These are phyloP conservation scores for Spermophilus dauricus DNA, from an alignment of 2,113 vertebrate species.

Conservation along the genomic window DNA sequence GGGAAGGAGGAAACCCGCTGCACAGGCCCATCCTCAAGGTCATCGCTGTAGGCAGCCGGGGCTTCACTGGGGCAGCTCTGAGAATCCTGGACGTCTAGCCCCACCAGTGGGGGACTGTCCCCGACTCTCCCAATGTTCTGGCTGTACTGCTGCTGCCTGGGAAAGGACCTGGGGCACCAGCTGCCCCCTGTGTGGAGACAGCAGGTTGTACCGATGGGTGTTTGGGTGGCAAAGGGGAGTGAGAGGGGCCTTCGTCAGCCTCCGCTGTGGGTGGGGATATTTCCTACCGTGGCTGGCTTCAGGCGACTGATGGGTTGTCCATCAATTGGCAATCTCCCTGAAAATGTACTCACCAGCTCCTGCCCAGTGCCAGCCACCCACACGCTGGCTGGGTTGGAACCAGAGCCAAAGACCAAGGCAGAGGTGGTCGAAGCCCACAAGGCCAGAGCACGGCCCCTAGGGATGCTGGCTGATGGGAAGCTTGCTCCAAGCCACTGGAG, in stretches of 20 bases:
- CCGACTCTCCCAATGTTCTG: neutral
- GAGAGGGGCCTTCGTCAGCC: accelerated
- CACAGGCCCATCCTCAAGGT: neutral
- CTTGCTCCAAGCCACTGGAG: accelerated
- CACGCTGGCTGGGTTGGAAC: accelerated
- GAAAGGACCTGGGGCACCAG: accelerated
- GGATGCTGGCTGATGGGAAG: accelerated
- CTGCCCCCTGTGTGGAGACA: accelerated
- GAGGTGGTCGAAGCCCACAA: too few relatives aligned
- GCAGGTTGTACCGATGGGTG: accelerated
- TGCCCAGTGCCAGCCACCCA: accelerated
- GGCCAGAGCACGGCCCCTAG: accelerated
- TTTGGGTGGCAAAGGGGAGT: neutral
- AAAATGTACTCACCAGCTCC: neutral
- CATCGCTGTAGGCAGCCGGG: accelerated
- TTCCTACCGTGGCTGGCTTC: accelerated
- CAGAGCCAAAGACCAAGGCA: neutral
- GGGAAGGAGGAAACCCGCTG: neutral
- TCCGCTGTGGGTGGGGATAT: neutral
- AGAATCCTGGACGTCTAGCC: neutral
- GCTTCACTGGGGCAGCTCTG: accelerated
- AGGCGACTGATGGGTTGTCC: accelerated
- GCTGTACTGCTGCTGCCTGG: accelerated
- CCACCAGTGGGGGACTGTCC: accelerated
- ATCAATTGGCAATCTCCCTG: neutral